Percentiles rank a stretch among this genome's conserved stretches.
These are phyloP conservation scores for Eulemur albifrons DNA, from an alignment of 2,797 vertebrate genomes.

Conservation along the genomic window DNA sequence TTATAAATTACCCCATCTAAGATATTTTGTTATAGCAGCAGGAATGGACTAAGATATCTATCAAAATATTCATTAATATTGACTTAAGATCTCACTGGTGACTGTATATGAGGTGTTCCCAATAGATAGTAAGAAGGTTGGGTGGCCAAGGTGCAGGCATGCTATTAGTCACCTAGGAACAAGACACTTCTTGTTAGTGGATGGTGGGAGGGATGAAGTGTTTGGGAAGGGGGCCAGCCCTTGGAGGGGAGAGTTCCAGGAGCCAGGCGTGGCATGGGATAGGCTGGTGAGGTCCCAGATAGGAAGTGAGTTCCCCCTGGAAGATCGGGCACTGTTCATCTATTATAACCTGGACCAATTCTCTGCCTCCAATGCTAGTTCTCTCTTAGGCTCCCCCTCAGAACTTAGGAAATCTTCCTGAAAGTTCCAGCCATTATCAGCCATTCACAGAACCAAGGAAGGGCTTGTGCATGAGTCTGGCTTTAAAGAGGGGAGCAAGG, in stretches of 20 bases:
- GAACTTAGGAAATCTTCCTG: neutral
- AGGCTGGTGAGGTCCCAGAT: too few relatives aligned
- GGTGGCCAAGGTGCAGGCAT: neutral
- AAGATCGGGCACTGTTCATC: accelerated
- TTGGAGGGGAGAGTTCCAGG: neutral
- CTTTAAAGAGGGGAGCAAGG: neutral
- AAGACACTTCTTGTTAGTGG: neutral
- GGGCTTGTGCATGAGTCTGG: neutral
- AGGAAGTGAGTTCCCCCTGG: neutral
- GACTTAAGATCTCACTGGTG: neutral
- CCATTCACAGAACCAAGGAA: neutral
- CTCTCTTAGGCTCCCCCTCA: neutral
- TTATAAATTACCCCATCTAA: neutral
- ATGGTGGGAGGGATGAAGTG: neutral
- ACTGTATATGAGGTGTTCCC: neutral
- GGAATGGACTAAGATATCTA: neutral
- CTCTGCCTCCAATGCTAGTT: neutral
- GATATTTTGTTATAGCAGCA: neutral
- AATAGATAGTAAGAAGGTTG: neutral
- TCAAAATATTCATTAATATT: neutral
- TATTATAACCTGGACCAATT: neutral
- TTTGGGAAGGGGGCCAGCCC: neutral
- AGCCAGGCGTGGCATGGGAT: too few relatives aligned
- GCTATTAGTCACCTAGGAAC: neutral
- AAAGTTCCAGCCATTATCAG: neutral